Evolutionary conservation across 2,797 vertebrate species (phyloP).

Genomic region (Coregonus suidteri): DNA sequence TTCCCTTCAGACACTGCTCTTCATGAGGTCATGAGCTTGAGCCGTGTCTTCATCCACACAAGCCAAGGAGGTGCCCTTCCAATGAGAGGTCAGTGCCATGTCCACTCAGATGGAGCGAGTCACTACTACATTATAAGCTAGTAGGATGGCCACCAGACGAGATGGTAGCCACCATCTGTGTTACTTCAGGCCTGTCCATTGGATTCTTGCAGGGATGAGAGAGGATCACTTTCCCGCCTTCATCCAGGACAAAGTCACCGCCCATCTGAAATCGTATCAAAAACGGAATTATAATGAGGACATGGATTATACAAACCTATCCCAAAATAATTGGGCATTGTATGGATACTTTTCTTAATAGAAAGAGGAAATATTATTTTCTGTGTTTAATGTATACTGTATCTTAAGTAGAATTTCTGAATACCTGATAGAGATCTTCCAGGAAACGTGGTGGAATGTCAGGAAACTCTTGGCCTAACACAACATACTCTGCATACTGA

Average conservation of each 20-base stretch:
- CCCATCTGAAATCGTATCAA: constrained; percentile 65
- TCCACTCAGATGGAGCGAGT: not conserved
- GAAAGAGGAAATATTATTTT: no score
- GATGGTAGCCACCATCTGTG: constrained; percentile 47
- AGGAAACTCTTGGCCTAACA: constrained; percentile 51
- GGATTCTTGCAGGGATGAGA: constrained; percentile 63
- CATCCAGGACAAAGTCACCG: constrained; percentile 73
- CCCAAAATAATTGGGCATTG: not conserved
- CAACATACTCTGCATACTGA: constrained; percentile 54
- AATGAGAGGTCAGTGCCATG: constrained; percentile 33
- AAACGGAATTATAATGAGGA: not conserved
- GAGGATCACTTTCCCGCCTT: constrained; percentile 63
- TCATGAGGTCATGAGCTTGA: constrained; percentile 62
- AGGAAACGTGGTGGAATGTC: constrained; percentile 59
- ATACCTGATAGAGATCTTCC: constrained; percentile 71
- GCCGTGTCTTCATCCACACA: constrained; percentile 66
- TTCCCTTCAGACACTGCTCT: constrained; percentile 58
- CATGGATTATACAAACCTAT: not conserved
- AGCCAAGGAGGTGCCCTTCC: constrained; percentile 42
- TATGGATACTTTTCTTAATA: not conserved
- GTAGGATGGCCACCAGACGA: not conserved
- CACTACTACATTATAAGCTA: not conserved
- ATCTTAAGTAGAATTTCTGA: not conserved
- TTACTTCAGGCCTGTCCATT: constrained; percentile 57
- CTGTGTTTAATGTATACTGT: not conserved